Base-by-base conservation (phyloP, 2,888 invertebrate species). In the Drosophila leonis region DNA sequence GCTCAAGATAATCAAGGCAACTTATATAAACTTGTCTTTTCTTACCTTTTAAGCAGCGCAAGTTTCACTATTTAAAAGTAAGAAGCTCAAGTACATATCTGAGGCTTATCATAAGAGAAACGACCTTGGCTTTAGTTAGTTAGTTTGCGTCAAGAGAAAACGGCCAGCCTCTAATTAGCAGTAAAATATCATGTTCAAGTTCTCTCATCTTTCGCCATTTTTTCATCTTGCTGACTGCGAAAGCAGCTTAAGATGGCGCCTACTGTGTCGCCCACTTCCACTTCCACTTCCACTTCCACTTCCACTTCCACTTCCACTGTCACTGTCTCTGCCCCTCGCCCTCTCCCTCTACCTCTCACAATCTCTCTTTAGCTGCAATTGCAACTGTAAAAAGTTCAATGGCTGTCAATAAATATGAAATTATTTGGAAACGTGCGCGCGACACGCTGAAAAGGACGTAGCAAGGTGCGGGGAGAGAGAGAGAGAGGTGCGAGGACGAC, bases 381-480 rank as follows among this genome's bases (percentile, higher is more conserved):
- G 57, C 41, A 67, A 63, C 55, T 52, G 72, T 65, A 71, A 77
- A 77, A 72, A 82, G 80, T 80, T 82, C 82, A 84, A 75, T 79
- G 65, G 64, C 63, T 75, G 85, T 67, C 82, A 83, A 85, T 83
- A 83, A 83, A 85, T 83, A 73, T 78, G 72, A 75, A 76, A 65
- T 75, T 68, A 85, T 85, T 70, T 72, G 63, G 56, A 68, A 72
- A 75, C 80, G 82, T 72, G 75, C 63, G 52, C 60, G 66, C 60
- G 55, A 59, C 56, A 65, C 31, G 56, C 31, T 24, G 37, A 62
- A 54, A n/a, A 24, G 24, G 42, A 39, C 12, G 33, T 3, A n/a
- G 35, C 12, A 20, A 37, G 6, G 2, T 24, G 24, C 24, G 8
- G 18, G 3, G 52, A 27, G 24, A 6, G 10, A 15, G 24, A 15